Conservation (phyloP, 2,888 invertebrate species). For the Pherbina coryleti region DNA sequence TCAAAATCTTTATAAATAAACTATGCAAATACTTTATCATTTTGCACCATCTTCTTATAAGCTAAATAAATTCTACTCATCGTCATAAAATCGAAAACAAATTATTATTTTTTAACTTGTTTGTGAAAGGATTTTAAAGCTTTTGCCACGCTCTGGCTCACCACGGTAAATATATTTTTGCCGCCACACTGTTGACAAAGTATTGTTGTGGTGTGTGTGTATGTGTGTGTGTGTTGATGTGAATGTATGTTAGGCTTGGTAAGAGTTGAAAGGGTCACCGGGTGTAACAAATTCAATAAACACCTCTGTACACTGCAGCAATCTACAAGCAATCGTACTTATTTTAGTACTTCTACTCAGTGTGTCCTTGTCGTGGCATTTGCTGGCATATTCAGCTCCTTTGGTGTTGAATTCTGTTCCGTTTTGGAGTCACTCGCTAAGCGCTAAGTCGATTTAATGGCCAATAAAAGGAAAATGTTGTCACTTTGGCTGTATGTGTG, state of each 20-base stretch:
- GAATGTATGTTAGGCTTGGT: too few species aligned
- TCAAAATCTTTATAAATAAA: too few species aligned
- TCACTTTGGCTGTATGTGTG: conserved; percentile 61
- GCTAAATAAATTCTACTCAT: conserved; percentile 44
- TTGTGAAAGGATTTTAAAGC: conserved; percentile 45
- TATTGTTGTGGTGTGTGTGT: background rate
- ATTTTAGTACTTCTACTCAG: background rate
- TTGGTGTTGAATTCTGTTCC: background rate
- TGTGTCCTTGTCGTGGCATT: background rate
- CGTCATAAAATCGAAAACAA: conserved; percentile 47
- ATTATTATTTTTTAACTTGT: conserved; percentile 44
- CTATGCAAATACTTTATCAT: too few species aligned
- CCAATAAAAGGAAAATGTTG: conserved; percentile 69
- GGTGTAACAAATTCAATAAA: conserved; percentile 43
- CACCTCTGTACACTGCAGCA: conserved; percentile 35
- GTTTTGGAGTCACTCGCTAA: conserved; percentile 36
- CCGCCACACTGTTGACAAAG: background rate
- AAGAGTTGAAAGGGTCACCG: conserved; percentile 34
- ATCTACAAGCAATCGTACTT: background rate
- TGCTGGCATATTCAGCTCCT: background rate
- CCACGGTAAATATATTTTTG: conserved; percentile 14
- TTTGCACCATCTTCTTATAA: conserved; percentile 4
- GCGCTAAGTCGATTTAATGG: conserved; percentile 69
- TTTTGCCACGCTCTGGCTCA: background rate
- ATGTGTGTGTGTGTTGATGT: too few species aligned